Evolutionary conservation across 1,140 invertebrate genomes (phyloP), one percentile per base, ranked within the genome.

Genomic region (Riptortus pedestris): DNA sequence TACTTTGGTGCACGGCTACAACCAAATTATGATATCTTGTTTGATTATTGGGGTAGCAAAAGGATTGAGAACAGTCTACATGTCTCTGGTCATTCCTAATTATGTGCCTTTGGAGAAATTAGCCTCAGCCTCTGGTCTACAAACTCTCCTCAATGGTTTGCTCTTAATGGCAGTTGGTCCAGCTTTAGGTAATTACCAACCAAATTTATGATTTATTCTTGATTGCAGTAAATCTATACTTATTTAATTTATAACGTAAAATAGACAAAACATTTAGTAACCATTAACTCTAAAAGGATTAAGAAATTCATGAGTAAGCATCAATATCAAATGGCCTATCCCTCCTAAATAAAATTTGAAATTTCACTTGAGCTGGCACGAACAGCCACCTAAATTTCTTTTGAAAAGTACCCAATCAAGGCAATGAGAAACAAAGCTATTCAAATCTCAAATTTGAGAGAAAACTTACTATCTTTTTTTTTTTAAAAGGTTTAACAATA

Each of bases 11-110:
- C 11, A 24, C 26, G 38, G 33, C 5, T 59, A 33, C 18, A 47
- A n/a, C 7, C 16, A 31, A 20, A 59, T 26, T 11, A 20, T 59
- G 16, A 22, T 29, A 4, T 2, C 33, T 9, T 57, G 57, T 20
- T 28, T 24, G 11, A 2, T 51, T 14, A 29, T 87, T 33, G 85
- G 85, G 7, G 73, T 86, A 1, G 80, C 82, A 29, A 87, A 86
- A 74, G 85, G 84, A 0, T 74, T 85, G 18, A 75, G 84, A 62
- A 81, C 84, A 45, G 84, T 87, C 0, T 86, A 84, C 69, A 82
- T 84, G 72, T 78, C 81, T 3, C 72, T 85, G 2, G 80, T 87
- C 3, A 82, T 87, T 65, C 83, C 85, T 1, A 81, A 78, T 70
- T 81, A 85, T 69, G 82, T 86, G 12, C 75, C 81, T 0, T 78